Conservation (phyloP, 2,113 vertebrate genomes). For the Toxostoma redivivum region DNA sequence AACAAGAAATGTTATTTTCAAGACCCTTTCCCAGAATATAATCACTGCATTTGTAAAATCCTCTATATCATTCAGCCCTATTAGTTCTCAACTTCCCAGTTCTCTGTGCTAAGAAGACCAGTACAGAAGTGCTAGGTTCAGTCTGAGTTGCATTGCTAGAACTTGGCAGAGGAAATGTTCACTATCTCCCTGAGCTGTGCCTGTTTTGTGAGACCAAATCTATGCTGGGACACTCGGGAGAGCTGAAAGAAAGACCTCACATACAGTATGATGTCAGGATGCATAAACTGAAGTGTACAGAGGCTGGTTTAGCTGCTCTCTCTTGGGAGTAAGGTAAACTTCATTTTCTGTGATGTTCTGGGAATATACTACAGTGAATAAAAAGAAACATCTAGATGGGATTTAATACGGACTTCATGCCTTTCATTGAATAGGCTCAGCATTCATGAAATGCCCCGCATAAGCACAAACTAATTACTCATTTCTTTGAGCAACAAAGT, state of each 20-base stretch:
- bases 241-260: neutral
- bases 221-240: neutral
- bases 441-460: neutral
- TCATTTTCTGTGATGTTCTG: neutral
- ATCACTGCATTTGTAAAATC: neutral
- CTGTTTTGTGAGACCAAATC: neutral
- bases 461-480: neutral
- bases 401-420: neutral
- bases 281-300: neutral
- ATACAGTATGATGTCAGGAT: neutral
- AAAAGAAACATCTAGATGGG: neutral
- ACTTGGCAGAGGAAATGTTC: neutral
- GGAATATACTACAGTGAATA: neutral
- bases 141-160: neutral
- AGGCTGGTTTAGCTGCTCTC: neutral
- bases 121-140: neutral
- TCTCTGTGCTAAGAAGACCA: neutral
- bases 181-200: neutral
- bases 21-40: neutral
- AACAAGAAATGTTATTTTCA: neutral
- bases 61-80: neutral
- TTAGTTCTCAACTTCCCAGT: neutral
- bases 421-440: neutral
- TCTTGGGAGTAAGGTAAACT: neutral
- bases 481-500: neutral